phyloP scores from a whole-genome alignment of 2,888 invertebrate genomes.

The Agrilus mali region DNA sequence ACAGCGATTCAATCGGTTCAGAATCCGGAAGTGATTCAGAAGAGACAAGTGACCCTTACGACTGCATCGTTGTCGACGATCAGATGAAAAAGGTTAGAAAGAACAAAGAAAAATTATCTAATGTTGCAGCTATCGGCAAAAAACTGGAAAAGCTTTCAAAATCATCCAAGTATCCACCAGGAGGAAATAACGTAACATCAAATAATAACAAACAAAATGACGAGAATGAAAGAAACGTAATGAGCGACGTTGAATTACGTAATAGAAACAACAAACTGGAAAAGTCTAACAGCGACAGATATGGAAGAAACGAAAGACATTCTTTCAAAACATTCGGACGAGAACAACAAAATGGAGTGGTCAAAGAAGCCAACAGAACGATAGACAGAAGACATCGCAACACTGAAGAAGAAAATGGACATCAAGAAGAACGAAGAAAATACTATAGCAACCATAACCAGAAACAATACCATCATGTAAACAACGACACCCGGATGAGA shows the following conservation, averaged over 20 bases:
- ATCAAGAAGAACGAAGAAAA: conserved; percentile 23
- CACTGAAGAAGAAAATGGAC: conserved; percentile 11
- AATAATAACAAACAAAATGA: conserved; percentile 17
- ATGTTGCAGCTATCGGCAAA: conserved; percentile 34
- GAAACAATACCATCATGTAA: conserved; percentile 12
- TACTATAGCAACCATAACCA: conserved; percentile 21
- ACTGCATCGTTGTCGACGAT: conserved; percentile 76
- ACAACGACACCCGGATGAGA: conserved; percentile 19
- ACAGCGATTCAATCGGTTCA: conserved; percentile 44
- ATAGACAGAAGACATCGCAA: conserved; percentile 16
- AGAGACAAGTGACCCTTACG: conserved; percentile 58
- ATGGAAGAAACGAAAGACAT: conserved; percentile 19
- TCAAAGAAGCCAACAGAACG: conserved; percentile 15
- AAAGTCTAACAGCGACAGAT: conserved; percentile 7
- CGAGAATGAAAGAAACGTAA: conserved; percentile 19
- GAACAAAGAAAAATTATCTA: conserved; percentile 31
- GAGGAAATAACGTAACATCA: conserved; percentile 20
- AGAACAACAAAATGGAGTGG: conserved; percentile 23
- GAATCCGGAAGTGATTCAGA: conserved; percentile 52
- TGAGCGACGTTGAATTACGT: conserved; percentile 14
- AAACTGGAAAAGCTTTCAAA: conserved; percentile 34
- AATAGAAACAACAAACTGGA: conserved; percentile 16
- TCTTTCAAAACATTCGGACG: conserved; percentile 30
- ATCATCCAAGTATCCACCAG: conserved; percentile 30
- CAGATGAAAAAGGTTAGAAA: conserved; percentile 25